phyloP scores from a whole-genome alignment of 2,797 vertebrate genomes.

The Propithecus perrieri region DNA sequence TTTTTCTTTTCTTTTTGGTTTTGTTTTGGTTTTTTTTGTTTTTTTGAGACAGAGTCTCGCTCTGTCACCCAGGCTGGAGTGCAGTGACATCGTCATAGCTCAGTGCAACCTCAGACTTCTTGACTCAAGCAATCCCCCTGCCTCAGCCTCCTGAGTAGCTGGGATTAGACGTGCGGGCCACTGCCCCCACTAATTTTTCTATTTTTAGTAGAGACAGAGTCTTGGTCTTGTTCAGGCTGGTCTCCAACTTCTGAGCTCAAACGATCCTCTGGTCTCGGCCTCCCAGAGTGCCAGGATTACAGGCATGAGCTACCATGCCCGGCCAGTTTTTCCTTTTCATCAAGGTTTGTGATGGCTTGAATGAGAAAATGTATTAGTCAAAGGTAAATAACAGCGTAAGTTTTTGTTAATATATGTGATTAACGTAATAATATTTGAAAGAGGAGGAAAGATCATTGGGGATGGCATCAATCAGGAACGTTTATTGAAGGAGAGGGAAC shows the following conservation, averaged over 20 bases:
- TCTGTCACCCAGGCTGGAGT: neutral
- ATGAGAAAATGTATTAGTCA: conserved; percentile 34
- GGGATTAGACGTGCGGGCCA: neutral
- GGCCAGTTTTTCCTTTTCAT: neutral
- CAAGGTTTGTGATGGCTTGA: neutral
- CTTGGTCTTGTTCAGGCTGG: too few relatives aligned
- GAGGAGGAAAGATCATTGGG: neutral
- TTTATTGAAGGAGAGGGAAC: neutral
- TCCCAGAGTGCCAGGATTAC: too few relatives aligned
- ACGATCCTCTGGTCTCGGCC: too few relatives aligned
- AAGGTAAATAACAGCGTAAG: neutral
- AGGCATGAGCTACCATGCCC: too few relatives aligned
- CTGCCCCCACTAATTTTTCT: neutral
- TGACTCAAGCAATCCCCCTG: neutral
- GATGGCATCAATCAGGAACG: neutral
- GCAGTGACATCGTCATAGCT: neutral
- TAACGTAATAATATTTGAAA: neutral
- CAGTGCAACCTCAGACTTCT: neutral
- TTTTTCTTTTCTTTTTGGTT: neutral
- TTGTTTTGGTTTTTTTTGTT: neutral
- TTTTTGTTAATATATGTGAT: conserved; percentile 24
- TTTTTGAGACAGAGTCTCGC: neutral
- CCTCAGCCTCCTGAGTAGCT: neutral
- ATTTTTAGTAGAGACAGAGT: neutral
- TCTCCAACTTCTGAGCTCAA: too few relatives aligned